These are phyloP conservation scores for Sarcoramphus papa DNA, from an alignment of 2,797 vertebrate genomes.

Conservation along the genomic window DNA sequence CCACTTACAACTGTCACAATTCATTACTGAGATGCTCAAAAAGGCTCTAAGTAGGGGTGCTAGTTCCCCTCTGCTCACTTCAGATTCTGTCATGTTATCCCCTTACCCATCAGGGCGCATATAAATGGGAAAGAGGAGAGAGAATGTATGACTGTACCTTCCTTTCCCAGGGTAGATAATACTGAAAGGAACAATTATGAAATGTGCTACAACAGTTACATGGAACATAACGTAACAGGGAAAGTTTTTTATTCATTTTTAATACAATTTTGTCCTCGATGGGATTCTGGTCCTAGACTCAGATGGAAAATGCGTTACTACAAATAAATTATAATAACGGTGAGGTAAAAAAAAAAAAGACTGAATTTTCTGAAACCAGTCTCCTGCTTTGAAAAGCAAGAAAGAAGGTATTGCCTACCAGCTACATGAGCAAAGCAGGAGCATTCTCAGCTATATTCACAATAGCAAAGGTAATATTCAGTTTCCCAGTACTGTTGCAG, in stretches of 20 bases:
- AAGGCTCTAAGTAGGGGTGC: not conserved
- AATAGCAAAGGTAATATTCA: not conserved
- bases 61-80: not conserved
- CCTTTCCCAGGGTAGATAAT: not conserved
- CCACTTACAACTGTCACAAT: not conserved
- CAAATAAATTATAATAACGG: not conserved
- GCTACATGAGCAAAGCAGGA: not conserved
- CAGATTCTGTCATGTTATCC: not conserved
- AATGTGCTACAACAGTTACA: not conserved
- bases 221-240: not conserved
- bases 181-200: not conserved
- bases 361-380: not conserved
- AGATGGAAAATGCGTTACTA: not conserved
- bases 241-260: not conserved
- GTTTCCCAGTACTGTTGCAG: not conserved
- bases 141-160: not conserved
- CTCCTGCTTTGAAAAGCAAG: not conserved
- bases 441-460: not conserved
- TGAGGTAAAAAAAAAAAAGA: not conserved
- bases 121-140: not conserved
- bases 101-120: not conserved
- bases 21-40: not conserved
- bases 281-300: not conserved
- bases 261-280: not conserved
- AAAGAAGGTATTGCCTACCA: not conserved